Conservation (phyloP, 2,797 vertebrate species). For the Schizopygopsis pylzovi region DNA sequence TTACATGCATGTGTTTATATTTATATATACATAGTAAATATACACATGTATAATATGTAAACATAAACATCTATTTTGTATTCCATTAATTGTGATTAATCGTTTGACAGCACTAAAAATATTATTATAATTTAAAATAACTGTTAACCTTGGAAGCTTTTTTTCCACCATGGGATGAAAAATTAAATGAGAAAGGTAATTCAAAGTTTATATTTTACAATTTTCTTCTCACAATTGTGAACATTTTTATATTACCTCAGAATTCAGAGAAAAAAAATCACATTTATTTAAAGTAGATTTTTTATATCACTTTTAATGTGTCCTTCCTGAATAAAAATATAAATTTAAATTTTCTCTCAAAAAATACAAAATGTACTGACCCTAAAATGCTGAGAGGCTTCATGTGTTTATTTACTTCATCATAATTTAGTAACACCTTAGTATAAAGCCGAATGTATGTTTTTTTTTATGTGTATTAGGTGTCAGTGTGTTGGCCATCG, state of each 20-base stretch:
- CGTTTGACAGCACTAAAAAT: too few species aligned
- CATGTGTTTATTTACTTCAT: not conserved
- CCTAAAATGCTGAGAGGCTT: not conserved
- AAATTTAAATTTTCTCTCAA: too few species aligned
- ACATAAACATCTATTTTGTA: too few species aligned
- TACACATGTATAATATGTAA: not conserved
- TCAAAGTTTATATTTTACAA: not conserved
- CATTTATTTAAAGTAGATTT: not conserved
- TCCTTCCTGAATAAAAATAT: not conserved
- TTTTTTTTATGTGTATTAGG: constrained; percentile 68
- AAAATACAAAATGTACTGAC: not conserved
- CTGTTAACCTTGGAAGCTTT: too few species aligned
- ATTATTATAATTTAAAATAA: too few species aligned
- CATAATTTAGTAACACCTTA: not conserved
- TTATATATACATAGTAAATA: not conserved
- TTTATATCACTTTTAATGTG: not conserved
- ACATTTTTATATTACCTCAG: not conserved
- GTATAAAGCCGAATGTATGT: not conserved
- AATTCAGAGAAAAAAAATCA: too few species aligned
- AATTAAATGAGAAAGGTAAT: not conserved
- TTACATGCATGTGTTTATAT: not conserved
- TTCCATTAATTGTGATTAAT: not conserved
- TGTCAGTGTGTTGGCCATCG: constrained; percentile 83
- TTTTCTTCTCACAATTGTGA: not conserved
- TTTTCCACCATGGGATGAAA: too few species aligned